These are phyloP conservation scores for Pelecanoides urinatrix DNA, from an alignment of 2,113 vertebrate genomes.

Conservation along the genomic window DNA sequence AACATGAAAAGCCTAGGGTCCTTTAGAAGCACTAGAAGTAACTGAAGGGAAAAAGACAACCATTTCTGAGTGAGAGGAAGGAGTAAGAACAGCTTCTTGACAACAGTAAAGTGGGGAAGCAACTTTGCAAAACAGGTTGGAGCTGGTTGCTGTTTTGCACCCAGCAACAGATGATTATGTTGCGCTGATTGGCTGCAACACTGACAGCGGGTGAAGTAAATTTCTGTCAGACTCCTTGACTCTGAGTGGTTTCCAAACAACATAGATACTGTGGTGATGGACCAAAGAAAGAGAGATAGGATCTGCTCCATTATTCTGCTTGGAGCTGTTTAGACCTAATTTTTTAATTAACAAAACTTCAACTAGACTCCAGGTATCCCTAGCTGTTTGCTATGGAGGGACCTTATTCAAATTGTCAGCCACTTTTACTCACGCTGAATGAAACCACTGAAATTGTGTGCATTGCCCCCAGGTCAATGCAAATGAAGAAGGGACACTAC, in stretches of 20 bases:
- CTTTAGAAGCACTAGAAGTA: not conserved
- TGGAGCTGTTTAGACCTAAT: not conserved
- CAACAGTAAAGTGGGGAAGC: not conserved
- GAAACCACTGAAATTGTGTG: not conserved
- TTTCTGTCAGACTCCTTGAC: not conserved
- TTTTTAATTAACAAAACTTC: slow-evolving; percentile 52
- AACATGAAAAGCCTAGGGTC: not conserved
- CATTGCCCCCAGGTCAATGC: not conserved
- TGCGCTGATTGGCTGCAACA: not conserved
- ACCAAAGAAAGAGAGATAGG: not conserved
- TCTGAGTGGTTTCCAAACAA: slow-evolving; percentile 9
- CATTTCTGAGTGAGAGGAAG: not conserved
- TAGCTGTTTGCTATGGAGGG: not conserved
- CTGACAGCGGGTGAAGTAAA: not conserved
- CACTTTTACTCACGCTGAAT: not conserved
- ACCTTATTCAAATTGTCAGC: slow-evolving; percentile 1
- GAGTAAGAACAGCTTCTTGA: not conserved
- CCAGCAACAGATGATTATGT: not conserved
- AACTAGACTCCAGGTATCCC: not conserved
- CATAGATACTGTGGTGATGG: not conserved
- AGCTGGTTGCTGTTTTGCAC: not conserved
- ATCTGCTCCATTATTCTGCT: slow-evolving; percentile 41
- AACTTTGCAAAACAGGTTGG: not conserved
- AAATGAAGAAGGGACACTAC: not conserved
- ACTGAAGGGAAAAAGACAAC: not conserved